These are phyloP conservation scores for Reticulitermes speratus DNA, from an alignment of 1,140 invertebrate species.

Conservation along the genomic window DNA sequence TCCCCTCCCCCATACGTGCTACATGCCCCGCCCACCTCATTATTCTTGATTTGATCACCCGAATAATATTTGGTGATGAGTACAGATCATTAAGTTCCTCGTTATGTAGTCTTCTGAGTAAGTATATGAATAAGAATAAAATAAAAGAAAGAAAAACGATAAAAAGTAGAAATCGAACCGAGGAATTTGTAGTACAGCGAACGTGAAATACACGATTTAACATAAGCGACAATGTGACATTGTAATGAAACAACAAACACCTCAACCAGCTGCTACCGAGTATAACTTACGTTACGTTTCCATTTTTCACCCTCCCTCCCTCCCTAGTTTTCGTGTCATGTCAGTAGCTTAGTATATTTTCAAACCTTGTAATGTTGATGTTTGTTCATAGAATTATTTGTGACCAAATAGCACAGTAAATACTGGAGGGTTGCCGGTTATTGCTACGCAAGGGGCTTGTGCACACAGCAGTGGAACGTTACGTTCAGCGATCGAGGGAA, in stretches of 20 bases:
- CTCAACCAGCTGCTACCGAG: background rate
- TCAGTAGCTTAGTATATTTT: background rate
- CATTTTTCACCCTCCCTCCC: background rate
- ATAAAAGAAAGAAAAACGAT: too few relatives aligned
- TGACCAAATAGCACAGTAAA: slow-evolving; percentile 16
- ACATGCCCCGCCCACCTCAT: too few relatives aligned
- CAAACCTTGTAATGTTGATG: background rate
- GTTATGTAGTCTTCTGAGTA: too few relatives aligned
- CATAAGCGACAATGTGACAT: background rate
- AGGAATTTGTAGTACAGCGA: background rate
- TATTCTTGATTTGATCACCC: too few relatives aligned
- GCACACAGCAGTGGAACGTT: background rate
- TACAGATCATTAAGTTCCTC: too few relatives aligned
- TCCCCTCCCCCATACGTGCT: too few relatives aligned
- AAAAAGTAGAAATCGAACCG: background rate
- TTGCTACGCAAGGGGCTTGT: background rate
- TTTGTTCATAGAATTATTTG: background rate
- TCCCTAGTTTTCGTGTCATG: background rate
- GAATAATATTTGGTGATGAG: too few relatives aligned
- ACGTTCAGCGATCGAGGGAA: background rate
- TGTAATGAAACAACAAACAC: background rate
- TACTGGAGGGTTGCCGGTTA: background rate
- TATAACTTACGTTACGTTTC: background rate
- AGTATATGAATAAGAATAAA: too few relatives aligned
- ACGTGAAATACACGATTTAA: background rate